phyloP scores from a whole-genome alignment of 92 coral and sea anemone genomes.

The Metridium senile region DNA sequence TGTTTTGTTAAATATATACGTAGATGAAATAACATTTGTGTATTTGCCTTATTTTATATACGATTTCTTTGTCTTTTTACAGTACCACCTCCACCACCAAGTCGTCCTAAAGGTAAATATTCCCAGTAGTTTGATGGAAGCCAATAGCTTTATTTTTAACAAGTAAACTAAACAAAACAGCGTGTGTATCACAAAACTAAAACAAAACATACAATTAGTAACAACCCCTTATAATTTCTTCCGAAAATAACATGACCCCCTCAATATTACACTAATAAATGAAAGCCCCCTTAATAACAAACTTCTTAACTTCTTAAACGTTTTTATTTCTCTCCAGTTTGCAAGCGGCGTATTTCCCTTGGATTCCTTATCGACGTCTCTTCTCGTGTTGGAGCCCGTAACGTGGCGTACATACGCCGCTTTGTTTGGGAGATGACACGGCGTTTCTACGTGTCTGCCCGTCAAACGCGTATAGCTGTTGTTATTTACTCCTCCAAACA shows the following conservation, averaged over 20 bases:
- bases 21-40: too few relatives aligned
- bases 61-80: not conserved
- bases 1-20: too few relatives aligned
- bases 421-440: slow-evolving; percentile 66
- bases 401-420: slow-evolving; percentile 53
- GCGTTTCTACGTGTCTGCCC: slow-evolving; percentile 60
- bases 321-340: slow-evolving; percentile 34
- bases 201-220: too few relatives aligned
- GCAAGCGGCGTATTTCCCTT: slow-evolving; percentile 72
- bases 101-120: not conserved
- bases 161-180: too few relatives aligned
- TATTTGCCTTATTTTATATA: too few relatives aligned
- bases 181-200: too few relatives aligned
- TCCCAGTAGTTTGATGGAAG: too few relatives aligned
- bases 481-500: slow-evolving; percentile 53
- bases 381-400: slow-evolving; percentile 59
- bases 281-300: too few relatives aligned
- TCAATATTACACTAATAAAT: too few relatives aligned
- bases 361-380: slow-evolving; percentile 75
- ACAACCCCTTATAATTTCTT: too few relatives aligned
- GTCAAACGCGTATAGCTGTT: slow-evolving; percentile 71
- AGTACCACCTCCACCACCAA: slow-evolving; percentile 27
- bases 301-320: not conserved
- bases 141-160: not conserved
- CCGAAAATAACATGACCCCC: too few relatives aligned